phyloP scores from a whole-genome alignment of 2,113 vertebrate genomes.

The Miniopterus natalensis region DNA sequence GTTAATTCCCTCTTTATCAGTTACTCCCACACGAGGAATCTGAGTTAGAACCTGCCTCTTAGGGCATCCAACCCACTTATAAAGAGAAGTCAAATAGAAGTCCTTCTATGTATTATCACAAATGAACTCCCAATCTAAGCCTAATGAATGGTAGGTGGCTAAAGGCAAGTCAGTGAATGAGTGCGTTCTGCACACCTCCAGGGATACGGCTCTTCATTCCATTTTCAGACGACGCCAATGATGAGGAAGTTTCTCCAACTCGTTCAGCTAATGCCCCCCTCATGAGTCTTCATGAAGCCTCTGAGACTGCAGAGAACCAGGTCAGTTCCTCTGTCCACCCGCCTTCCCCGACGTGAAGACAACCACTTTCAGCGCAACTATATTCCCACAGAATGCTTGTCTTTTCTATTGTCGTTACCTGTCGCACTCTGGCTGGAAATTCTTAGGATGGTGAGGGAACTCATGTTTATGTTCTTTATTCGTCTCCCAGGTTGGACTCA shows the following conservation, averaged over 20 bases:
- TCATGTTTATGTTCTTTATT: not conserved
- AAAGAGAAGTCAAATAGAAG: not conserved
- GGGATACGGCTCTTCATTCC: rapidly evolving
- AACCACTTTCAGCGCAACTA: not conserved
- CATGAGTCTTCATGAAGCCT: not conserved
- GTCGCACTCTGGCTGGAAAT: rapidly evolving
- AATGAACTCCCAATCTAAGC: rapidly evolving
- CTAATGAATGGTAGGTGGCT: no score
- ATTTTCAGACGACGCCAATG: not conserved
- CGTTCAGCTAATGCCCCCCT: rapidly evolving
- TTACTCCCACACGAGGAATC: not conserved
- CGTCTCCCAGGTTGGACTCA: not conserved
- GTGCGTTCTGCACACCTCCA: rapidly evolving
- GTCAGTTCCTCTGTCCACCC: not conserved
- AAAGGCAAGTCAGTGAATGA: not conserved
- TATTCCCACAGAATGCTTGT: rapidly evolving
- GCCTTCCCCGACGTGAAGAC: not conserved
- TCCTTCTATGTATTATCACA: not conserved
- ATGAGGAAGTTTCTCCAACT: not conserved
- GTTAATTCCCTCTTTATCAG: not conserved
- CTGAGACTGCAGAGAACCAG: not conserved
- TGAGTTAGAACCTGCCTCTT: not conserved
- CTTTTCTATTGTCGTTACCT: not conserved
- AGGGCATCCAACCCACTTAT: no score
- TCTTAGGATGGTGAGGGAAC: not conserved